These are phyloP conservation scores for Dolichomitus sp. DNA, from an alignment of 2,888 invertebrate species.

Conservation along the genomic window DNA sequence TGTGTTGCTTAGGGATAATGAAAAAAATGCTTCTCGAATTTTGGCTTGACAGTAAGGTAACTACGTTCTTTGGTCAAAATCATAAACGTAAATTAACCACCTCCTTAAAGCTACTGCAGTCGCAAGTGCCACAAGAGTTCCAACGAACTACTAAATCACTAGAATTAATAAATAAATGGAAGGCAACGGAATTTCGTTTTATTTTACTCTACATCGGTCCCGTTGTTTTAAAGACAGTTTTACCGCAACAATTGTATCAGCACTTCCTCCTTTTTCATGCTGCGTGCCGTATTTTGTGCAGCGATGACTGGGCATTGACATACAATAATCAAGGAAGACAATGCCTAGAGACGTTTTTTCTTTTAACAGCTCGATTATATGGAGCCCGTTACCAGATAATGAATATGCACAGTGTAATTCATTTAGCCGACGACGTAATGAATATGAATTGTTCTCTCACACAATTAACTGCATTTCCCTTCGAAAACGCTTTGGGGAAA, in stretches of 20 bases:
- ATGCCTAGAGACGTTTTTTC: constrained; percentile 23
- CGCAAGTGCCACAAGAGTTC: constrained; percentile 71
- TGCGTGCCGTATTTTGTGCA: constrained; percentile 46
- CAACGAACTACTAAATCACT: constrained; percentile 66
- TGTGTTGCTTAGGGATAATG: constrained; percentile 61
- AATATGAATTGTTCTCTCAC: constrained; percentile 9
- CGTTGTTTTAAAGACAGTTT: constrained; percentile 64
- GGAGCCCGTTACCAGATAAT: constrained; percentile 35
- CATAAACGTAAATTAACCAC: background rate
- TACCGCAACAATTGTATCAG: constrained; percentile 59
- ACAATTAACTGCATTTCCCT: constrained; percentile 15
- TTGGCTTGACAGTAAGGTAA: constrained; percentile 28
- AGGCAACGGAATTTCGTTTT: constrained; percentile 72
- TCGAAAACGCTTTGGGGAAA: constrained; percentile 7
- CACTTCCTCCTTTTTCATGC: constrained; percentile 71
- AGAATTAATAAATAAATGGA: constrained; percentile 64
- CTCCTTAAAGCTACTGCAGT: background rate
- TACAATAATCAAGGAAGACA: constrained; percentile 5
- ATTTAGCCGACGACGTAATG: background rate
- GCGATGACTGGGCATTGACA: background rate
- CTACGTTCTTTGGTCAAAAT: constrained; percentile 4
- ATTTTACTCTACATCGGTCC: constrained; percentile 71
- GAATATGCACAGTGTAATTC: constrained; percentile 76
- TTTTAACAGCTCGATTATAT: constrained; percentile 9
- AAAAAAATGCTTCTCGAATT: constrained; percentile 39